Evolutionary conservation across 2,888 invertebrate genomes (phyloP).

Genomic region (Micropterix aruncella): DNA sequence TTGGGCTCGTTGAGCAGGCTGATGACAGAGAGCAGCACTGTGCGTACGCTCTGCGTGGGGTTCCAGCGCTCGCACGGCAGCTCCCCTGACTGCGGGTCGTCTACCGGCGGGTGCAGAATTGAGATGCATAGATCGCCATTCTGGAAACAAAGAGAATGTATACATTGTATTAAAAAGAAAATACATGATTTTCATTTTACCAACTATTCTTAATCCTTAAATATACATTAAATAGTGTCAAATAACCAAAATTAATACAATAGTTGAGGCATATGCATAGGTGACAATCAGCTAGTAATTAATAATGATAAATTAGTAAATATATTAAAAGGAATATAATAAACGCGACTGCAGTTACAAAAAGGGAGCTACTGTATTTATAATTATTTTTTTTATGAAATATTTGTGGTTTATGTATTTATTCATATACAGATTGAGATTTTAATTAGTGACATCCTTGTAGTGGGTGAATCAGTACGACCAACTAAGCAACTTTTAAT

Average conservation of each 20-base stretch:
- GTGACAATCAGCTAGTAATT: no score
- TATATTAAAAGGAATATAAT: no score
- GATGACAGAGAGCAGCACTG: slow-evolving; percentile 94
- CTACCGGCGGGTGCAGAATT: slow-evolving; percentile 96
- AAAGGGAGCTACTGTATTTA: no score
- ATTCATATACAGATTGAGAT: no score
- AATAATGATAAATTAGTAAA: no score
- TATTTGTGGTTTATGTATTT: no score
- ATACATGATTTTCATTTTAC: background rate
- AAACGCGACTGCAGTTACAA: no score
- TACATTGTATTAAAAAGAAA: background rate
- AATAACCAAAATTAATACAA: background rate
- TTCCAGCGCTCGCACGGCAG: slow-evolving; percentile 99
- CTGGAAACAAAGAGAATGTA: slow-evolving; percentile 36
- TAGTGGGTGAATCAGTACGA: no score
- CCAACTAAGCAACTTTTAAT: no score
- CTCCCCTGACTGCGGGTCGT: slow-evolving; percentile 98
- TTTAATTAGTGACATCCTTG: no score
- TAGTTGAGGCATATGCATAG: no score
- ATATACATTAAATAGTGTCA: background rate
- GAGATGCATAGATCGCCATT: slow-evolving; percentile 99
- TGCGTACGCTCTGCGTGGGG: slow-evolving; percentile 98
- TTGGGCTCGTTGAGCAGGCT: slow-evolving; percentile 98
- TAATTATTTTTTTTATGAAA: no score
- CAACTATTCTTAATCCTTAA: background rate